Base-by-base conservation (phyloP, 2,888 invertebrate genomes). In the Molanna angustata region DNA sequence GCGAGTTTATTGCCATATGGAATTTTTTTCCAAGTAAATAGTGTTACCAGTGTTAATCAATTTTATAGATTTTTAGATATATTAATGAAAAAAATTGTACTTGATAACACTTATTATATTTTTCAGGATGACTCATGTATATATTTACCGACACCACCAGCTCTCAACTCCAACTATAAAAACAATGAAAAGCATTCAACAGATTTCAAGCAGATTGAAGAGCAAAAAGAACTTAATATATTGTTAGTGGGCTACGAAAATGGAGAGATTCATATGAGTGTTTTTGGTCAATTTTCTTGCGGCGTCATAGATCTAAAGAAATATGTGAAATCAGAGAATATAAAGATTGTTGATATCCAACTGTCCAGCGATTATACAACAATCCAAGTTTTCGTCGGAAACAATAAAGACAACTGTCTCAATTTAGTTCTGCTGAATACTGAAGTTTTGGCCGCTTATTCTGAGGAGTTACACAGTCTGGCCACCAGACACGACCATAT, bases 241-340 rank as follows among this genome's bases (percentile, higher is more conserved):
- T 69, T 94, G n/a, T 68, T 93, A 60, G 80, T 92, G 47, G 92
- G 92, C 9, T 86, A 89, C 65, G 80, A 82, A 47, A 79, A 82
- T 59, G 91, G 93, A 1, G 79, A 81, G 61, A 76, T 88, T 41
- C 79, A 82, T 67, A 76, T 94, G 64, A 85, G 86, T 65, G 84
- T 93, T 3, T 90, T 91, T 70, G 95, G 95, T 13, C 83, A 90
- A 64, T 87, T 92, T 64, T 86, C 88, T 18, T 87, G 89, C 67
- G 89, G 90, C 3, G 79, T 79, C 6, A 78, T 92, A 54, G 74
- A 82, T 62, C 66, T 84, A 20, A 72, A 76, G 3, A 72, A 81
- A 60, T 69, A 85, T 62, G 70, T 78, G 60, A 75, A 80, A 61
- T 71, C 77, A 44, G 77, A 80, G 22, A 73, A 78, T 49, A 82